Evolutionary conservation across 2,888 invertebrate species (phyloP).

Genomic region (Parasteatoda lunata): DNA sequence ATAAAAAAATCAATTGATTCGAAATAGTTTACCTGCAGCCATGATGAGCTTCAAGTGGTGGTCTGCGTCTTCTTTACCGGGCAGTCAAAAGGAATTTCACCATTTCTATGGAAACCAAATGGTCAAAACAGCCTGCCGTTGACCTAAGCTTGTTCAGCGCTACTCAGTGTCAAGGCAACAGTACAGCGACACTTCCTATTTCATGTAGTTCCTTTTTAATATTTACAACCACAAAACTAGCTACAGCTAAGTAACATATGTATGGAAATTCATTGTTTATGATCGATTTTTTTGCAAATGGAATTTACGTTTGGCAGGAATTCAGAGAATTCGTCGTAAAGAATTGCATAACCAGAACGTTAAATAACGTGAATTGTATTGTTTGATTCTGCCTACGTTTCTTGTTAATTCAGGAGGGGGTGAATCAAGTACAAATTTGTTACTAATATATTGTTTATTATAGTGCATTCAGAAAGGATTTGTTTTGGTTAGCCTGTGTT

Average conservation of each 20-base stretch:
- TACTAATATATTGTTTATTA: too few species aligned
- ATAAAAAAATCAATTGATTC: conserved; percentile 4
- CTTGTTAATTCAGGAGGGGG: too few species aligned
- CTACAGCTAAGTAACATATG: background rate
- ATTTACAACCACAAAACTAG: background rate
- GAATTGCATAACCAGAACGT: too few species aligned
- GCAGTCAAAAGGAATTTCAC: background rate
- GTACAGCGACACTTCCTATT: conserved; percentile 55
- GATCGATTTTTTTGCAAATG: too few species aligned
- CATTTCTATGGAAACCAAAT: conserved; percentile 46
- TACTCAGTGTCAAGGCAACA: conserved; percentile 65
- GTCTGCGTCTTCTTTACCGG: conserved; percentile 11
- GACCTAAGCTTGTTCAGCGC: conserved; percentile 49
- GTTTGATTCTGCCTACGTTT: too few species aligned
- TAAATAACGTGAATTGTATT: too few species aligned
- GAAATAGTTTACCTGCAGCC: conserved; percentile 56
- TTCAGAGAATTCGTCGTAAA: too few species aligned
- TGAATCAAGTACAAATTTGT: too few species aligned
- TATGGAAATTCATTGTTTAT: background rate
- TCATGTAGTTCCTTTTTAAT: conserved; percentile 18
- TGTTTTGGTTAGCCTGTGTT: too few species aligned
- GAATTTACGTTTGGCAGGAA: too few species aligned
- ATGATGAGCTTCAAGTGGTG: conserved; percentile 26
- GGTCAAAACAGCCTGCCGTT: conserved; percentile 49
- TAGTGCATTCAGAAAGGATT: too few species aligned